Evolutionary conservation across 2,888 invertebrate genomes (phyloP), one percentile per base, ranked within the genome.

Genomic region (Drosophila melanocephala): DNA sequence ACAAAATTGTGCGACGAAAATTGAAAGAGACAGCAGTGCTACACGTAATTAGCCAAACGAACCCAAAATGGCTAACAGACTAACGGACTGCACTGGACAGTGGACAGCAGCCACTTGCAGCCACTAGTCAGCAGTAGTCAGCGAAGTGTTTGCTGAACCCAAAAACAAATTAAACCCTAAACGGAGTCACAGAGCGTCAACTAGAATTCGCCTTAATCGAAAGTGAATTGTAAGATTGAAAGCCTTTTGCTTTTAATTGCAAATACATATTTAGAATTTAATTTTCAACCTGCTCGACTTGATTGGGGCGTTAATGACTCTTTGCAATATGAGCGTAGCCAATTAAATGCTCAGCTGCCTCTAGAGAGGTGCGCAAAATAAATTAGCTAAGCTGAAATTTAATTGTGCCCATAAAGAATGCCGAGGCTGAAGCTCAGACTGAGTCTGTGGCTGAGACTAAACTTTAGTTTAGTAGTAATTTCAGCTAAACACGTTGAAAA

Each of bases 401-500:
- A 87, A 87, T 87, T 87, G 86, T 89, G 86, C 81, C 86, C 86
- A 87, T 89, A 87, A 84, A 84, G 89, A 89, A 87, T 81, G 83
- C 56, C 72, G 81, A 73, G 81, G 79, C 79, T 76, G 63, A 42
- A 5, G 42, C 22, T 39, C n/a, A 30, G 0, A 26, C 37, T 22
- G 12, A 52, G 32, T n/a, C 32, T 33, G 14, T 14, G n/a, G 2
- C 56, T 35, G 19, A 57, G 28, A 5, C 51, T 47, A 47, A 47
- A 47, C 47, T 26, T 16, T 9, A 47, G 47, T 47, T 47, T 47
- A 1, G 26, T 47, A 47, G 26, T 47, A 47, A 26, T 26, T 26
- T 69, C 37, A 60, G 51, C 12, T 39, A 22, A 26, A 16, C 26
- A 44, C 58, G 64, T 37, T 32, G 72, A 83, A 84, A 89, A 80